Evolutionary conservation across 1,140 invertebrate genomes (phyloP), one percentile per base, ranked within the genome.

Genomic region (Vanessa tameamea): DNA sequence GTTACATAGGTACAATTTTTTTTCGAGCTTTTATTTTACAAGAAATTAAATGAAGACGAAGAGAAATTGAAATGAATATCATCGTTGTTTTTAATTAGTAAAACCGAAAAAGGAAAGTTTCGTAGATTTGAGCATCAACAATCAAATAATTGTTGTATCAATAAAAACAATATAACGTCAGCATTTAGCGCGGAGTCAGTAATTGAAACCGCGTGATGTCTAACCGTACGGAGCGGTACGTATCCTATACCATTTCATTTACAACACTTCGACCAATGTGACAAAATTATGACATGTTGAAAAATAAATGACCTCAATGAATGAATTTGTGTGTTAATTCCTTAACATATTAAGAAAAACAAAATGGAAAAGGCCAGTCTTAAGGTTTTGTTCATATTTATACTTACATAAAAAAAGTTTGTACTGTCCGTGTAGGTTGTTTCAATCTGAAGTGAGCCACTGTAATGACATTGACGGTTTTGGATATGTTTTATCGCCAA

Each of bases 191-290:
- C 76, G 75, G 63, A 67, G 26, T 61, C 72, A 70, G 82, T 88
- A 90, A 90, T 90, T 90, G 88, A 85, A 87, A 85, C 85, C 87
- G 80, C 88, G 88, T 90, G 88, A 88, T 85, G 83, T 75, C 59
- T 57, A 12, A 55, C 65, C 65, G 65, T 55, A 31, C 14, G 8
- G 9, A 12, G 20, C 11, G 15, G 20, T 59, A 26, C 12, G 23
- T 23, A 13, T 26, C 55, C 55, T 59, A 16, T 53, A 53, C n/a
- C 51, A n/a, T 53, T 53, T n/a, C 51, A 53, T 43, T 43, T 43
- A 43, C 37, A 43, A 43, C 37, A 43, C 7, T 43, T 9, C 6
- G 37, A 43, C 37, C 37, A 43, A 9, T 9, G 1, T 9, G 37
- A 53, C 51, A 53, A 51, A 51, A 16, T 51, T 7, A 12, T 51